A percentile compares a stretch with the other conserved stretches of the same genome.
Evolutionary conservation across 2,888 invertebrate genomes (phyloP).

Genomic region (Cylloceria caligata): DNA sequence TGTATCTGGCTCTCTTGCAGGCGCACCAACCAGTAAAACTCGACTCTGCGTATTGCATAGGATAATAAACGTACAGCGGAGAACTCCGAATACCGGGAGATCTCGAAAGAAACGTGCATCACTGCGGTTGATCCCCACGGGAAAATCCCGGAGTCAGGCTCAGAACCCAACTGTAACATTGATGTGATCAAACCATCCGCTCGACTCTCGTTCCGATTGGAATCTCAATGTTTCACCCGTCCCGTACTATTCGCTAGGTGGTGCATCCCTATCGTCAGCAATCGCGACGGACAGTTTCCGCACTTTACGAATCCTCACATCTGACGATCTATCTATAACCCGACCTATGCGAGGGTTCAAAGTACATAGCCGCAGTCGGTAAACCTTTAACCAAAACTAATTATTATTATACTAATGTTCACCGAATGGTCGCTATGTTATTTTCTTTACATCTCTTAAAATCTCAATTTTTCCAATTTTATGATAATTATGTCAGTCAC

Average conservation of each 20-base stretch:
- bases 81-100: not conserved
- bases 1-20: not conserved
- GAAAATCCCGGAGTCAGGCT: conserved; percentile 5
- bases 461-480: not conserved
- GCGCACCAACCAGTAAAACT: not conserved
- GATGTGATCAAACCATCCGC: not conserved
- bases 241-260: not conserved
- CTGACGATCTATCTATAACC: no score
- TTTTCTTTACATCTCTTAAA: not conserved
- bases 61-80: not conserved
- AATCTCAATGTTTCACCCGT: conserved; percentile 2
- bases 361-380: no score
- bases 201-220: conserved; percentile 9
- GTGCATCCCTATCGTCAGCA: not conserved
- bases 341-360: no score
- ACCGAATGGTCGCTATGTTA: no score
- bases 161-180: not conserved
- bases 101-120: not conserved
- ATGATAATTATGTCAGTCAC: not conserved
- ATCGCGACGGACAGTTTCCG: not conserved
- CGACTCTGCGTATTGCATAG: not conserved
- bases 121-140: conserved; percentile 7
- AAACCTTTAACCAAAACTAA: no score
- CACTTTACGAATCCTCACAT: not conserved
- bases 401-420: no score